These are phyloP conservation scores for Kryptolebias ocellatus DNA, from an alignment of 2,797 vertebrate genomes.

Conservation along the genomic window DNA sequence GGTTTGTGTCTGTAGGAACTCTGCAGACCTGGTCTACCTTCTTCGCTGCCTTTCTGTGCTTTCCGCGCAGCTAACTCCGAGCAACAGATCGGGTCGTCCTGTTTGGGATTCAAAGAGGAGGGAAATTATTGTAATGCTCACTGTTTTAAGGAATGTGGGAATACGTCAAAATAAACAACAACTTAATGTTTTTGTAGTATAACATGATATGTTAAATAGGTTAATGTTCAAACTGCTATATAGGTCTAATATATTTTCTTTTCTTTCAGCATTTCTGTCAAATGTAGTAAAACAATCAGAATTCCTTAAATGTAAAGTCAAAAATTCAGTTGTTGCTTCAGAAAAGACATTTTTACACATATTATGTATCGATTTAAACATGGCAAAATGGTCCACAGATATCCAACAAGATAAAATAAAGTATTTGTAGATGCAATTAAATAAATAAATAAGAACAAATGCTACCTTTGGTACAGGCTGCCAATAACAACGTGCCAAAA, in stretches of 20 bases:
- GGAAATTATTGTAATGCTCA: slow-evolving; percentile 43
- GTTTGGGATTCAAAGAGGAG: slow-evolving; percentile 37
- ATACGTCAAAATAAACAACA: slow-evolving; percentile 54
- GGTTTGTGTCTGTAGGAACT: slow-evolving; percentile 38
- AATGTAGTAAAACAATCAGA: neutral
- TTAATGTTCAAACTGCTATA: neutral
- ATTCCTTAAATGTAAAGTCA: neutral
- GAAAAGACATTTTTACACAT: neutral
- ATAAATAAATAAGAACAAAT: neutral
- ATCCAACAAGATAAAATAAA: neutral
- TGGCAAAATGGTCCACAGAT: neutral
- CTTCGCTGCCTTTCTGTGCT: slow-evolving; percentile 44
- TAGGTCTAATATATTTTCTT: neutral
- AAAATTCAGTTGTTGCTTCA: neutral
- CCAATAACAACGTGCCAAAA: too few relatives aligned
- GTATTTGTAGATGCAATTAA: neutral
- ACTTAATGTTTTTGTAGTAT: slow-evolving; percentile 28
- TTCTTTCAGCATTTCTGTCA: neutral
- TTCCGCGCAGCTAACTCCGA: slow-evolving; percentile 43
- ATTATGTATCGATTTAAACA: too few relatives aligned
- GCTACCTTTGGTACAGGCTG: neutral
- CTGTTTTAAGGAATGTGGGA: slow-evolving; percentile 59
- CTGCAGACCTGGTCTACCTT: slow-evolving; percentile 25
- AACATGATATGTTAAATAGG: slow-evolving; percentile 1
- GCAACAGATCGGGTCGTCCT: slow-evolving; percentile 25